Conservation (phyloP, 2,888 invertebrate genomes). For the Alcis repandata region DNA sequence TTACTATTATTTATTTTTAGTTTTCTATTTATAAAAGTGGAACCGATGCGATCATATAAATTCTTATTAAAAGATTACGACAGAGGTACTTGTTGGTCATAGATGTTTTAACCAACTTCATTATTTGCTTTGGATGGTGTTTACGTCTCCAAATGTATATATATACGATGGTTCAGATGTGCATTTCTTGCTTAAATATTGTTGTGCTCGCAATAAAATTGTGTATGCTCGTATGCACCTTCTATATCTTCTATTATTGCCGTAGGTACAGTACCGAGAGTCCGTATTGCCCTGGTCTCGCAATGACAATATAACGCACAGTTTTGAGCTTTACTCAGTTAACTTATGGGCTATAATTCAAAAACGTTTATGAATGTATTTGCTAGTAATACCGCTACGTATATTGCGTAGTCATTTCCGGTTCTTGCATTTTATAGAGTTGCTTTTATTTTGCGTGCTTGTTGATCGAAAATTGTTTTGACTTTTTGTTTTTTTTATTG, state of each 20-base stretch:
- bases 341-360: slow-evolving; percentile 12
- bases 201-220: slow-evolving; percentile 6
- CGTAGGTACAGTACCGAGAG: neutral
- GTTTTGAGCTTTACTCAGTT: slow-evolving; percentile 11
- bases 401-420: slow-evolving; percentile 75
- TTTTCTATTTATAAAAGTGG: no score
- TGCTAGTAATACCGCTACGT: slow-evolving; percentile 23
- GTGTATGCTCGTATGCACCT: slow-evolving; percentile 15
- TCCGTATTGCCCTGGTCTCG: slow-evolving; percentile 4
- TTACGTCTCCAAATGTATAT: slow-evolving; percentile 10
- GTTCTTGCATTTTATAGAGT: slow-evolving; percentile 75
- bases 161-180: neutral
- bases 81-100: no score
- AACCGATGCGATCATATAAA: no score
- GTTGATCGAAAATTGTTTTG: slow-evolving; percentile 49
- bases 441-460: slow-evolving; percentile 63
- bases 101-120: slow-evolving; percentile 14
- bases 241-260: slow-evolving; percentile 20
- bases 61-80: no score
- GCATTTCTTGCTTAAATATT: slow-evolving; percentile 23
- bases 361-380: slow-evolving; percentile 7
- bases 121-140: slow-evolving; percentile 7
- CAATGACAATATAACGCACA: neutral
- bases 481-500: slow-evolving; percentile 12
- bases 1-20: no score